Evolutionary conservation across 1,140 invertebrate genomes (phyloP), one percentile per base, ranked within the genome.

Genomic region (Maniola jurtina): DNA sequence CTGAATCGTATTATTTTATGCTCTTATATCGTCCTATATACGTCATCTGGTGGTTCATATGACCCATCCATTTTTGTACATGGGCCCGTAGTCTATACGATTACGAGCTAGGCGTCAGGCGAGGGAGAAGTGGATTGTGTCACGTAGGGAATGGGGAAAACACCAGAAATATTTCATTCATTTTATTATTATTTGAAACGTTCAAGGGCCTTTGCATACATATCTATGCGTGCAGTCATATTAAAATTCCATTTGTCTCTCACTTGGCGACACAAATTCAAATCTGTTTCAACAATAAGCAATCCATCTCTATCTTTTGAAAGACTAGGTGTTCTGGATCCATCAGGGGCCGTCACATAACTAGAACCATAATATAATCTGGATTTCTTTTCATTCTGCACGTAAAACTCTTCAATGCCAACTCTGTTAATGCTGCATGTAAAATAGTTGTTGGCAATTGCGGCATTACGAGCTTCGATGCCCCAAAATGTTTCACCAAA

Each of bases 321-420:
- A 6, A 99, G 89, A 48, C 97, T 95, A 1, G 96, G 96, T 58
- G 98, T 99, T 85, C 98, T 93, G 42, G 93, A 93, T 2, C 98
- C 99, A 93, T 99, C 96, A 0, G 99, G 99, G 14, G 95, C 96
- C 34, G 98, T 94, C 0, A 99, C 93, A 86, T 99, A 99, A 73
- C 96, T 97, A 0, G 98, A 98, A 0, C 98, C 99, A 89, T 99
- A 99, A 88, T 99, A 99, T 80, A 96, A 96, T 10, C 98, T 98
- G 81, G 98, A 97, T 77, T 95, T 95, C 75, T 68, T 65, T 0
- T 96, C 95, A 92, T 98, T 95, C 0, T 94, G 97, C 0, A 96
- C 97, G 13, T 95, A 96, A 84, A 99, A 99, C 80, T 96, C 95
- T 92, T 99, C 99, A 0, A 94, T 97, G 66, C 99, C 99, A 6